phyloP scores from a whole-genome alignment of 2,797 vertebrate species.

The Echeneis naucrates region DNA sequence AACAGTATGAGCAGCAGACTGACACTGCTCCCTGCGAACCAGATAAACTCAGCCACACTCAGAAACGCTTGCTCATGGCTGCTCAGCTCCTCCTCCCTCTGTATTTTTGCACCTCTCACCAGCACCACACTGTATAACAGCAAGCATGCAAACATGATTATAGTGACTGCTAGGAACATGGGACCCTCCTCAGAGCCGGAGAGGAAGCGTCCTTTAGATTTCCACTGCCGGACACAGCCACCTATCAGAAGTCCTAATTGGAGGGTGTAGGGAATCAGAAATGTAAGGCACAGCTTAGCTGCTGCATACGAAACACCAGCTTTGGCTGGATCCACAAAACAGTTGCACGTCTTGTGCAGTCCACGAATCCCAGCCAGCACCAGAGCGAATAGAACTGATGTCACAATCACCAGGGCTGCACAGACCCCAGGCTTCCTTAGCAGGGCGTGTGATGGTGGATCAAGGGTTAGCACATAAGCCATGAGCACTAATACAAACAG shows the following conservation, averaged over 20 bases:
- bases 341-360: conserved; percentile 35
- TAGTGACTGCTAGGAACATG: conserved; percentile 41
- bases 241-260: conserved; percentile 69
- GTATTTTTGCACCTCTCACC: conserved; percentile 68
- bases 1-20: conserved; percentile 76
- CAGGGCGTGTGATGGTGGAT: conserved; percentile 43
- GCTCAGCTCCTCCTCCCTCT: conserved; percentile 1
- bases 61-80: conserved; percentile 61
- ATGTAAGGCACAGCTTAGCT: conserved; percentile 79
- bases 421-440: conserved; percentile 61
- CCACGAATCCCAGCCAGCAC: conserved; percentile 75
- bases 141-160: conserved; percentile 63
- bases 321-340: conserved; percentile 78
- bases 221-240: conserved; percentile 63
- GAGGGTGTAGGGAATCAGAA: conserved; percentile 76
- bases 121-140: conserved; percentile 82
- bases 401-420: conserved; percentile 52
- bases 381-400: conserved; percentile 75
- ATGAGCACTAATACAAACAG: conserved; percentile 76
- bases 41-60: conserved; percentile 83
- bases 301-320: conserved; percentile 77
- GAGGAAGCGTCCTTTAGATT: conserved; percentile 64
- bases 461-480: conserved; percentile 69
- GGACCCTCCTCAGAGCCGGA: conserved; percentile 67
- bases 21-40: conserved; percentile 84